Base-by-base conservation (phyloP, 2,113 vertebrate species). In the Triplophysa dalaica region DNA sequence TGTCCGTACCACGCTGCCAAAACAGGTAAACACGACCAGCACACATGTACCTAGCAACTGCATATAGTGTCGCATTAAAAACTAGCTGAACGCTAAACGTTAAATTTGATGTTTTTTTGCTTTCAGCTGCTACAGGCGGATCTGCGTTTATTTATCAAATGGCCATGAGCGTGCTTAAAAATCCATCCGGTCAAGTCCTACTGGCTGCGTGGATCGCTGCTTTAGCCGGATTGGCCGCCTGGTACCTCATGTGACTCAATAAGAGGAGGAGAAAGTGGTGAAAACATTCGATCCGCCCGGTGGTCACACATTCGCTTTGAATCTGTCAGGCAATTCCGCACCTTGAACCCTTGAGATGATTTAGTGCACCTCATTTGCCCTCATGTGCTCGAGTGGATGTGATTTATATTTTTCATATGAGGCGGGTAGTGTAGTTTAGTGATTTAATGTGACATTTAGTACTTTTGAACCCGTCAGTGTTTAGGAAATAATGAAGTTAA, bases 1-100 rank as follows among this genome's bases (percentile, higher is more conserved):
- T 99, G 97, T 83, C 98, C 98, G 0, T 99, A 95, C 89, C 97
- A 96, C 4, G 81, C 93, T n/a, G 90, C 90, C 11, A 90, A 93
- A 77, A 93, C 85, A 63, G 95, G 95, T 95, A 89, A 63, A 92
- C 64, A 0, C 54, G 8, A 29, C 38, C 38, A 54, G 50, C 16
- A 45, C 33, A 7, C 33, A 38, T 38, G 33, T 3, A 7, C 5
- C 33, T 45, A 45, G 43, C 9, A 45, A 45, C 10, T 12, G 8
- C 19, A 66, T 61, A 14, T 38, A 7, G 33, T 5, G 33, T 7
- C 33, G 5, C 33, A 38, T 38, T 38, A 38, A 38, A 38, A 38
- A 1, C 33, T 4, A 29, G 26, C 26, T 29, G 26, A 29, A 29
- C 3, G 29, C 29, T 29, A 4, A 29, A 29, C 29, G 4, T 29